phyloP scores from a whole-genome alignment of 30 jellyfish, hydroid and myxozoan species.

The Chrysaora quinquecirrha region DNA sequence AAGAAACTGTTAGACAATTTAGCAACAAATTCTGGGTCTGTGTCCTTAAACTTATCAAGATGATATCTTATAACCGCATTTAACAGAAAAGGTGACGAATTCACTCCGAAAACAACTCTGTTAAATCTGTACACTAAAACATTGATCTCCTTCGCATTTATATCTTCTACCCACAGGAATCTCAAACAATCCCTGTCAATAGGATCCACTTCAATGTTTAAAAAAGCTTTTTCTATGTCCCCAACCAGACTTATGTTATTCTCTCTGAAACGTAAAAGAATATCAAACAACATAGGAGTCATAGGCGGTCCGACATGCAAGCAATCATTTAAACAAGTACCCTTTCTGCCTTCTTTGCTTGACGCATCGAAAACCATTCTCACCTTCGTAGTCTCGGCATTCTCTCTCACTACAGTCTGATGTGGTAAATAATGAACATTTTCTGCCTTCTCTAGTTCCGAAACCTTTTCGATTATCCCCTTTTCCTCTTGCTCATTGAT shows the following conservation, averaged over 20 bases:
- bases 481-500: not conserved
- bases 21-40: slow-evolving; percentile 22
- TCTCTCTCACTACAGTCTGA: slow-evolving; percentile 6
- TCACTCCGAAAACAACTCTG: slow-evolving; percentile 16
- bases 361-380: too few species aligned
- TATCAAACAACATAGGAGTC: slow-evolving; percentile 30
- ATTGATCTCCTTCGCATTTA: not conserved
- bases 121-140: not conserved
- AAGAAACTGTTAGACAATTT: slow-evolving; percentile 13
- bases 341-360: slow-evolving; percentile 8
- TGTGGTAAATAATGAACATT: not conserved
- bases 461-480: not conserved
- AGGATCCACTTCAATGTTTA: slow-evolving; percentile 27
- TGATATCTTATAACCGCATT: slow-evolving; percentile 47
- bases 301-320: slow-evolving; percentile 52
- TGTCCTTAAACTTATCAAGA: not conserved
- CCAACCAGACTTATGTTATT: slow-evolving; percentile 31
- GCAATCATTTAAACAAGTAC: slow-evolving; percentile 32
- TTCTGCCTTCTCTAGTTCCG: not conserved
- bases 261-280: slow-evolving; percentile 18
- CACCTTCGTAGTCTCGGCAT: too few species aligned
- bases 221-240: slow-evolving; percentile 54
- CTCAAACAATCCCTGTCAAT: slow-evolving; percentile 58
- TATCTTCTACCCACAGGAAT: slow-evolving; percentile 39
- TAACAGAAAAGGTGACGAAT: slow-evolving; percentile 27